These are phyloP conservation scores for Galeopterus variegatus DNA, from an alignment of 2,113 vertebrate genomes.

Conservation along the genomic window DNA sequence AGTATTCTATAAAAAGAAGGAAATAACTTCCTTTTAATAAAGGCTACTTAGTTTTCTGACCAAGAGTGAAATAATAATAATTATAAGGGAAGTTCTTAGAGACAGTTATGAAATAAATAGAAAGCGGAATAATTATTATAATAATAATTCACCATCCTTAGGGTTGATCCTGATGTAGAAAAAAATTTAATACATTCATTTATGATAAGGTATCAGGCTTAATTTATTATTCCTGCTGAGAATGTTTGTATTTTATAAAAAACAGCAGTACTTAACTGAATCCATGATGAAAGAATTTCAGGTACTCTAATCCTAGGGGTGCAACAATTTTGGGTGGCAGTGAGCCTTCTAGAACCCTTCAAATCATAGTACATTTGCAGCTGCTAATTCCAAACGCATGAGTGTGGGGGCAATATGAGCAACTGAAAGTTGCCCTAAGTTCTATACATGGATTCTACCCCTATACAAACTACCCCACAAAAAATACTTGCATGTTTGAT, in stretches of 20 bases:
- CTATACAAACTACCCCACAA: not conserved
- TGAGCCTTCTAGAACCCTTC: not conserved
- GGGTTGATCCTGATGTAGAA: not conserved
- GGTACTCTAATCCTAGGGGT: not conserved
- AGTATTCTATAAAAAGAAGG: not conserved
- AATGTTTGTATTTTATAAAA: conserved; percentile 59
- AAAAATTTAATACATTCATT: not conserved
- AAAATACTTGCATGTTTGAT: not conserved
- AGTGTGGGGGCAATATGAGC: not conserved
- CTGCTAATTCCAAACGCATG: not conserved
- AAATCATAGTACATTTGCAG: not conserved
- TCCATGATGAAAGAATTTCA: conserved; percentile 51
- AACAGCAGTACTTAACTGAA: not conserved
- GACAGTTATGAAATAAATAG: conserved; percentile 22
- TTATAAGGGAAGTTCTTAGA: conserved; percentile 3
- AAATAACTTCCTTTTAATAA: not conserved
- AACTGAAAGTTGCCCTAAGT: not conserved
- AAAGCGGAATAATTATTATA: conserved; percentile 42
- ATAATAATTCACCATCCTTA: conserved; percentile 29
- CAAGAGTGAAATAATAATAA: conserved; percentile 11
- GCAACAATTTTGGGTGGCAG: not conserved
- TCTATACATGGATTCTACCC: not conserved
- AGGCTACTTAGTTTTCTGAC: conserved; percentile 10
- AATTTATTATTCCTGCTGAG: conserved; percentile 35
- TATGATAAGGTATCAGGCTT: not conserved